Percentiles rank a stretch among this genome's conserved stretches.
Evolutionary conservation across 2,888 invertebrate genomes (phyloP).

Genomic region (Tuberolachnus salignus): DNA sequence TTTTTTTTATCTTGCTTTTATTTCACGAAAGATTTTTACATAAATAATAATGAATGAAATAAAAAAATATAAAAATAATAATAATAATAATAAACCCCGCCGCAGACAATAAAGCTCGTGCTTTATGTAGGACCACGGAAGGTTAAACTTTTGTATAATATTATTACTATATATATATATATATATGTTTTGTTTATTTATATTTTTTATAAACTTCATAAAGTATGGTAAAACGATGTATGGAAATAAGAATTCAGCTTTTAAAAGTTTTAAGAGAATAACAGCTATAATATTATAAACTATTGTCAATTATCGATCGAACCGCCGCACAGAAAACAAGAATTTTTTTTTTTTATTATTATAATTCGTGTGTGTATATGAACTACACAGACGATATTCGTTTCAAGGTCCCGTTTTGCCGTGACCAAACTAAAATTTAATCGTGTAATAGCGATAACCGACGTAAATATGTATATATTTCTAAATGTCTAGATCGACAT

Average conservation of each 20-base stretch:
- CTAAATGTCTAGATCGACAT: too few relatives aligned
- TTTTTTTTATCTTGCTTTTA: not conserved
- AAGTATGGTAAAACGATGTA: conserved; percentile 27
- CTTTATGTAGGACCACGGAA: not conserved
- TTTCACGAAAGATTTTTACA: conserved; percentile 2
- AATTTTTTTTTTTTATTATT: conserved; percentile 34
- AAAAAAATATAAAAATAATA: too few relatives aligned
- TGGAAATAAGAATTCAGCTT: conserved; percentile 19
- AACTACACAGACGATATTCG: not conserved
- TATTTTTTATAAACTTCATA: not conserved
- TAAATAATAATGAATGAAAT: conserved; percentile 18
- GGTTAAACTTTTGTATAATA: conserved; percentile 20
- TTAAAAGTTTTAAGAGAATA: conserved; percentile 32
- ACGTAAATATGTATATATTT: conserved; percentile 2
- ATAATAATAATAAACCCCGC: too few relatives aligned
- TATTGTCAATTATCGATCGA: conserved; percentile 23
- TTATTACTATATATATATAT: not conserved
- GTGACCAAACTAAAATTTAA: too few relatives aligned
- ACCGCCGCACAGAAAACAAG: not conserved
- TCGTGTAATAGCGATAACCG: too few relatives aligned
- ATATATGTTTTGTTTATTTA: too few relatives aligned
- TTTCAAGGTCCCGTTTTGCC: not conserved
- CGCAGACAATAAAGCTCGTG: conserved; percentile 2
- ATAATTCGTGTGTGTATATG: not conserved
- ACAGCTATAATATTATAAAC: not conserved